Evolutionary conservation across 2,113 vertebrate species (phyloP).

Genomic region (Alces alces): DNA sequence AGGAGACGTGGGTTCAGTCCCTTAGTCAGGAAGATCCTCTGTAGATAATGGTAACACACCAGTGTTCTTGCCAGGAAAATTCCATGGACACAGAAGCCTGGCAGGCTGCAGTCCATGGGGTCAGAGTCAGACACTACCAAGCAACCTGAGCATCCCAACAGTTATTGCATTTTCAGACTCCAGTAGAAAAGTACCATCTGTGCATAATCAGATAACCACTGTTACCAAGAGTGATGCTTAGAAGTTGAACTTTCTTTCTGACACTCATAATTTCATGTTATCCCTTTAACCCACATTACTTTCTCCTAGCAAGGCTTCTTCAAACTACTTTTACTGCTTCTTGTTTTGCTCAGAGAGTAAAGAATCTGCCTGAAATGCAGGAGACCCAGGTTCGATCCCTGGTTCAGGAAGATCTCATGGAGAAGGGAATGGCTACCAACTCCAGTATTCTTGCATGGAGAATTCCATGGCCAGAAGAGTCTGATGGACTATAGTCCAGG

Average conservation of each 20-base stretch:
- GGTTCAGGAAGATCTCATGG: neutral
- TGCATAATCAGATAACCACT: neutral
- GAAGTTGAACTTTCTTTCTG: neutral
- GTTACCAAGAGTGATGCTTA: neutral
- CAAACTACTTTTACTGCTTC: neutral
- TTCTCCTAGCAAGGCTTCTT: neutral
- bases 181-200: neutral
- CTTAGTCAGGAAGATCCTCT: too few species aligned
- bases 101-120: too few species aligned
- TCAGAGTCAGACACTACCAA: neutral
- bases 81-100: too few species aligned
- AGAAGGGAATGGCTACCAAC: neutral
- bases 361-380: neutral
- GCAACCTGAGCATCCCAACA: neutral
- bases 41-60: too few species aligned
- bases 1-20: too few species aligned
- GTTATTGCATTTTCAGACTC: neutral
- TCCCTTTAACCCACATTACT: neutral
- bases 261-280: neutral
- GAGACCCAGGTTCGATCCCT: neutral
- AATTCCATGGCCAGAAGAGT: neutral
- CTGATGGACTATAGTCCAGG: neutral
- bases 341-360: neutral
- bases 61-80: too few species aligned
- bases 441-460: neutral